Evolutionary conservation across 2,113 vertebrate species (phyloP).

Genomic region (Daboia siamensis): DNA sequence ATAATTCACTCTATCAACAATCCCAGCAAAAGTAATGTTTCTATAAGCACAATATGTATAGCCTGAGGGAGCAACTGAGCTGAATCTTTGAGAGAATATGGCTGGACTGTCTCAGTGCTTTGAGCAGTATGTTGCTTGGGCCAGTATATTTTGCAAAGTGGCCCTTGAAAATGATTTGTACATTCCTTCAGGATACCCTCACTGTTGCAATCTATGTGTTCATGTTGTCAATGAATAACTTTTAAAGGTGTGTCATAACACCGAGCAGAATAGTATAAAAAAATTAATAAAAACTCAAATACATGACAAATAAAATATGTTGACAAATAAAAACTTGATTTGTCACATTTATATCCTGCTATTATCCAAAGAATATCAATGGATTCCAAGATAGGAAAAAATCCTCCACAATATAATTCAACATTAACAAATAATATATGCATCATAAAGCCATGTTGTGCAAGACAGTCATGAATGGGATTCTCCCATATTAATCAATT

Average conservation of each 20-base stretch:
- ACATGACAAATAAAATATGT: too few relatives aligned
- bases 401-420: not conserved
- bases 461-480: not conserved
- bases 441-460: not conserved
- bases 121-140: not conserved
- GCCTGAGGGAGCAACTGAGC: not conserved
- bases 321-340: too few relatives aligned
- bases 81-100: not conserved
- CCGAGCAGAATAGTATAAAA: not conserved
- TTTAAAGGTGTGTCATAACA: not conserved
- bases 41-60: not conserved
- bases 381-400: not conserved
- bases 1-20: not conserved
- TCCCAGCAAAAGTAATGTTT: not conserved
- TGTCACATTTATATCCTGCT: not conserved
- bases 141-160: not conserved
- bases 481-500: not conserved
- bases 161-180: not conserved
- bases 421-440: not conserved
- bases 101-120: not conserved
- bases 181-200: not conserved
- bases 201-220: not conserved
- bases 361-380: not conserved
- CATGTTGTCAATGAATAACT: not conserved
- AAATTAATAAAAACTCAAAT: too few relatives aligned